Percentiles rank a stretch among this genome's conserved stretches.
These are phyloP conservation scores for Cyprinus carpio DNA, from an alignment of 2,113 vertebrate genomes.

Conservation along the genomic window DNA sequence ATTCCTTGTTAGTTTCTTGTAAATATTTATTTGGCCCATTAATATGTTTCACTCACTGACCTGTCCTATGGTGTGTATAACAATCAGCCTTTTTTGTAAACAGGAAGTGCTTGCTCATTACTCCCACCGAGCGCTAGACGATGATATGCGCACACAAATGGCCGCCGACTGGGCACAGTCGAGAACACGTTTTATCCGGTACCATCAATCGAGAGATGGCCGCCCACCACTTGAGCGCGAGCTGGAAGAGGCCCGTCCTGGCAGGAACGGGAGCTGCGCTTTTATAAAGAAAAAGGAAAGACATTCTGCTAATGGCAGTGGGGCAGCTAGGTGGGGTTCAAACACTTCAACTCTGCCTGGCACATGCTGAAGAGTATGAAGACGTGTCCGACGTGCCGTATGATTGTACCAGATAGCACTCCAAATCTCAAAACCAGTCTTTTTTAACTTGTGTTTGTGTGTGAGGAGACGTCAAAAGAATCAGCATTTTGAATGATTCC, in stretches of 20 bases:
- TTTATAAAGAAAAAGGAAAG: conserved; percentile 98
- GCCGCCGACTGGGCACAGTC: conserved; percentile 94
- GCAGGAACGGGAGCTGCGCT: conserved; percentile 93
- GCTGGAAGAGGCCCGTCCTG: conserved; percentile 90
- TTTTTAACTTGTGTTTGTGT: background rate
- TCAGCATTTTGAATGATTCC: background rate
- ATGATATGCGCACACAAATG: conserved; percentile 97
- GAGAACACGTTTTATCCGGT: conserved; percentile 85
- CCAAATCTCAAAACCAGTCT: conserved; percentile 16
- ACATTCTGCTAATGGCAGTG: conserved; percentile 92
- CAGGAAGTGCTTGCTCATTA: conserved; percentile 98
- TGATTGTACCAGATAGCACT: conserved; percentile 4
- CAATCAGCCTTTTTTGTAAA: conserved; percentile 4
- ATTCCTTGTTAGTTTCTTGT: background rate
- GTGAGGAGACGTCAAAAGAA: background rate
- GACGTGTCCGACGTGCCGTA: background rate
- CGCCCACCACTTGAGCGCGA: conserved; percentile 86
- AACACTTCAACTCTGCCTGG: conserved; percentile 79
- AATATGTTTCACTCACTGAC: background rate
- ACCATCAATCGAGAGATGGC: conserved; percentile 87
- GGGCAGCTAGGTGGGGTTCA: conserved; percentile 85
- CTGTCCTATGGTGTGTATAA: background rate
- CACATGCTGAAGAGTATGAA: conserved; percentile 67
- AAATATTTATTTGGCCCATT: background rate
- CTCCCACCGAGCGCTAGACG: conserved; percentile 94